These are phyloP conservation scores for Spisula subtruncata DNA, from an alignment of 2,888 invertebrate genomes.

Conservation along the genomic window DNA sequence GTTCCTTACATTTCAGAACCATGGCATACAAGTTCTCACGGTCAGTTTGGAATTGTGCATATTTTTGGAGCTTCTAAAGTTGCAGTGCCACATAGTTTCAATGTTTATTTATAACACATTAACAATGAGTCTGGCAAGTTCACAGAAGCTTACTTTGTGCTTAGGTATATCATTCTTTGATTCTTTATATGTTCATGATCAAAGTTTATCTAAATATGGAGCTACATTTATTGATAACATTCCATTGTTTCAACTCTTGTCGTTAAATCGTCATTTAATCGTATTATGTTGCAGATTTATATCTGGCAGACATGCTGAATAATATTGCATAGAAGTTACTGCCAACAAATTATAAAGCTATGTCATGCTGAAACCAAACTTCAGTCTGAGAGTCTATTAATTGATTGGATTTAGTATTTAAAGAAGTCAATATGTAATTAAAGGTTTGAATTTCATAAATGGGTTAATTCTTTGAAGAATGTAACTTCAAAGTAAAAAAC, in stretches of 20 bases:
- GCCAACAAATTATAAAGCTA: background rate
- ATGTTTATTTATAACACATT: too few relatives aligned
- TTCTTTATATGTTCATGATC: background rate
- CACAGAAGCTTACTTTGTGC: background rate
- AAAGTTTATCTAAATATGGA: conserved; percentile 15
- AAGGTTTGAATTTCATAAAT: too few relatives aligned
- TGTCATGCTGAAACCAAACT: background rate
- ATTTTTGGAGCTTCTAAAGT: too few relatives aligned
- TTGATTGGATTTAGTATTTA: background rate
- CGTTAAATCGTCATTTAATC: background rate
- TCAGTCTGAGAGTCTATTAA: background rate
- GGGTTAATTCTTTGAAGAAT: too few relatives aligned
- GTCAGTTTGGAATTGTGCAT: too few relatives aligned
- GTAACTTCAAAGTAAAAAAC: too few relatives aligned
- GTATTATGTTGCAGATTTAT: background rate
- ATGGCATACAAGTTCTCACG: too few relatives aligned
- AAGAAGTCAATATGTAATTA: too few relatives aligned
- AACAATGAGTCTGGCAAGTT: too few relatives aligned
- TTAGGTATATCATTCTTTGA: background rate
- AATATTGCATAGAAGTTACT: background rate
- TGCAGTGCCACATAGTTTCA: too few relatives aligned
- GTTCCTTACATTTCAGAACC: too few relatives aligned
- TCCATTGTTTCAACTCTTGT: background rate
- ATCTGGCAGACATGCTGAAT: background rate
- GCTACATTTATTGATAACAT: background rate